A percentile compares a stretch with the other conserved stretches of the same genome.
Conservation (phyloP, 37 sponge, comb jelly and placozoan genomes). For the Agelas oroides region DNA sequence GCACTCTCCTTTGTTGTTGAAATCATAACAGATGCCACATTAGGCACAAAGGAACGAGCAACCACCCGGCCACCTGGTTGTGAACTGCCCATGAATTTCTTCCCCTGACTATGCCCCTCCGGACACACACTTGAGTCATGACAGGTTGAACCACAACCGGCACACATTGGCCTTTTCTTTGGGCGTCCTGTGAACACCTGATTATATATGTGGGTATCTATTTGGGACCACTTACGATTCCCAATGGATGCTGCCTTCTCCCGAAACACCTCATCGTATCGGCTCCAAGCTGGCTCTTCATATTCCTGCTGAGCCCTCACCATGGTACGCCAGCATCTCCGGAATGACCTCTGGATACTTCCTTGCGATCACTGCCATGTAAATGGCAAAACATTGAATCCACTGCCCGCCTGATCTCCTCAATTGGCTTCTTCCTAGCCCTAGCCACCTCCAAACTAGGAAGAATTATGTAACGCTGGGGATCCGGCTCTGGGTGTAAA, state of each 20-base stretch:
- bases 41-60: no score
- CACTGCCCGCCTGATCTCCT: background rate
- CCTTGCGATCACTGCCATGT: background rate
- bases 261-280: slow-evolving; percentile 15
- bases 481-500: background rate
- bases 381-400: background rate
- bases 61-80: no score
- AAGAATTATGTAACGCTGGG: background rate
- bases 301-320: background rate
- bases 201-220: background rate
- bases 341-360: background rate
- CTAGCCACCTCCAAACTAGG: background rate
- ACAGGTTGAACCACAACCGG: no score
- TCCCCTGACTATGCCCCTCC: no score
- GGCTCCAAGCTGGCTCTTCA: slow-evolving; percentile 11
- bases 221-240: background rate
- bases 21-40: background rate
- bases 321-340: background rate
- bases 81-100: no score
- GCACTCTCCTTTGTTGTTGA: background rate
- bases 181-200: background rate
- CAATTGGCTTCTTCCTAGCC: background rate
- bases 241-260: slow-evolving; percentile 9
- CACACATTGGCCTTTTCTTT: no score
- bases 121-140: no score